Conservation (phyloP, 2,888 invertebrate species). For the Drosophila testacea region DNA sequence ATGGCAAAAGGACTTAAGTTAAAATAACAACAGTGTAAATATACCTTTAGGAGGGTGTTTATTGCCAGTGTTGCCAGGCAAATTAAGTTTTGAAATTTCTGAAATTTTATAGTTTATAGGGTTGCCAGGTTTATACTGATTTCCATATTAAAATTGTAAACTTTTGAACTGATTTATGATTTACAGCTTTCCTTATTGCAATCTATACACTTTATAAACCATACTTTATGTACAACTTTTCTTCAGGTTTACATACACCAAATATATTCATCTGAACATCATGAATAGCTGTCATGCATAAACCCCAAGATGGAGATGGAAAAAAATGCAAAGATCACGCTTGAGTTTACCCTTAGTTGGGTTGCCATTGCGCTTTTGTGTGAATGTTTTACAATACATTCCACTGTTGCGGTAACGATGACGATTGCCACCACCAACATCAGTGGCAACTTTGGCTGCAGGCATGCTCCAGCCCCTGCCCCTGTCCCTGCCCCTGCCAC, state of each 20-base stretch:
- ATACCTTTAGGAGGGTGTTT: not conserved
- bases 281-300: constrained; percentile 32
- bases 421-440: constrained; percentile 72
- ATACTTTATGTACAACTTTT: no score
- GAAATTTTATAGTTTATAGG: not conserved
- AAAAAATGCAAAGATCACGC: constrained; percentile 54
- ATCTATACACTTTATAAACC: not conserved
- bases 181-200: not conserved
- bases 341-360: constrained; percentile 49
- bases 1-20: constrained; percentile 30
- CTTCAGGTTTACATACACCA: not conserved
- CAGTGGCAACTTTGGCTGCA: constrained; percentile 40
- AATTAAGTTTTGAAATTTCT: no score
- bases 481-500: constrained; percentile 1
- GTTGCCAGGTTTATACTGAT: not conserved
- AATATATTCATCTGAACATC: constrained; percentile 12
- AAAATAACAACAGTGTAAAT: constrained; percentile 11
- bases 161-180: no score
- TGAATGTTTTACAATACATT: constrained; percentile 75
- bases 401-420: constrained; percentile 81
- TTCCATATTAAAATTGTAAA: not conserved
- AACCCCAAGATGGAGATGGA: constrained; percentile 18
- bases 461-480: constrained; percentile 42
- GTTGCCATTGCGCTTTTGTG: constrained; percentile 68
- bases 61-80: constrained; percentile 1